A percentile compares a stretch with the other conserved stretches of the same genome.
These are phyloP conservation scores for Leucoptera coffeella DNA, from an alignment of 2,888 invertebrate species.

Conservation along the genomic window DNA sequence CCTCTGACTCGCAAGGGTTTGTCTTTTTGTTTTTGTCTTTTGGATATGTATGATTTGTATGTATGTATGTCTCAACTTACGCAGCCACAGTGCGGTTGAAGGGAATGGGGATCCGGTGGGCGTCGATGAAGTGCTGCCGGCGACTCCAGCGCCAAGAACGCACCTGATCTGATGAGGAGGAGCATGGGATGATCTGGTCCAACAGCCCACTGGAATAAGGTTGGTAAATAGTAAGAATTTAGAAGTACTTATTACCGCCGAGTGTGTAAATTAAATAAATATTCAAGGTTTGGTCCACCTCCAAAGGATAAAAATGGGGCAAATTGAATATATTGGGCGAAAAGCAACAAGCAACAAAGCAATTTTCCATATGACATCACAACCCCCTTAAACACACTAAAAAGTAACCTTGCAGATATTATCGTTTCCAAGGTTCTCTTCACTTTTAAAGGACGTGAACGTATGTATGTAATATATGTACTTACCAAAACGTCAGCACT, in stretches of 20 bases:
- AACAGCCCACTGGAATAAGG: constrained; percentile 29
- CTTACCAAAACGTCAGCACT: constrained; percentile 26
- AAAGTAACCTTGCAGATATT: constrained; percentile 1
- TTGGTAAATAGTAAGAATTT: neutral
- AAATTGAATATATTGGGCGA: no score
- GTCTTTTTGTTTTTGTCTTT: neutral
- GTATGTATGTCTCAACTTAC: constrained; percentile 12
- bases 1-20: no score
- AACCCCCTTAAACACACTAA: constrained; percentile 4
- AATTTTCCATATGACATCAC: neutral
- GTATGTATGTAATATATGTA: neutral
- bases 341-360: neutral
- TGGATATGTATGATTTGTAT: neutral
- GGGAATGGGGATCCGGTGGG: constrained; percentile 18
- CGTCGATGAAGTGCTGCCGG: constrained; percentile 15
- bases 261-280: no score
- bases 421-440: constrained; percentile 7
- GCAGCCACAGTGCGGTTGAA: constrained; percentile 18
- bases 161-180: constrained; percentile 20
- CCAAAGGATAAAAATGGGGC: no score
- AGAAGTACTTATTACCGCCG: no score
- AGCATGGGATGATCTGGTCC: constrained; percentile 34
- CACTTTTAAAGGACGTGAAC: neutral
- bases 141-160: constrained; percentile 29
- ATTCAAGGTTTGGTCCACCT: no score